Percentiles rank a stretch among this genome's conserved stretches.
phyloP scores from a whole-genome alignment of 2,797 vertebrate genomes.

The Trachops cirrhosus region DNA sequence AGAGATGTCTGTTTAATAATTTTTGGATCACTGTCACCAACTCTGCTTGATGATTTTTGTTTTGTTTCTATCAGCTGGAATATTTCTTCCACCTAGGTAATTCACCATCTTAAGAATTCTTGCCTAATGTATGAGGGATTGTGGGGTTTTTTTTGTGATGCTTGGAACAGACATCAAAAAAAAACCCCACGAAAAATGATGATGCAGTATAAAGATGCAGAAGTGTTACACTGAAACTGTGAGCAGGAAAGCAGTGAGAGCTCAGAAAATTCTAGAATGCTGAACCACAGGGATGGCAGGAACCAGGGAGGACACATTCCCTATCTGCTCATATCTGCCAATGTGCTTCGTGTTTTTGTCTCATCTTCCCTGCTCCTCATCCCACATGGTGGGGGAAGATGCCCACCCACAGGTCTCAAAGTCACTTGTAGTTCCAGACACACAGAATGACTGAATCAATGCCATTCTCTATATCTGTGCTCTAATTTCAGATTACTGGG shows the following conservation, averaged over 20 bases:
- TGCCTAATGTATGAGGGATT: neutral
- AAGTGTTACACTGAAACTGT: neutral
- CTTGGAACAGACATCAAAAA: neutral
- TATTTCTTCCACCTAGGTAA: neutral
- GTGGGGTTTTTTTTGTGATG: neutral
- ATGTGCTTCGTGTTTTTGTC: neutral
- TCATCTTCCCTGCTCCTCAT: neutral
- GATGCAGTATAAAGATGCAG: neutral
- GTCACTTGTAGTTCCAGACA: neutral
- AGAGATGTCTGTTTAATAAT: neutral
- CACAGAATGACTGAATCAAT: neutral
- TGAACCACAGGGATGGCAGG: neutral
- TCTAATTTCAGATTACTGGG: neutral
- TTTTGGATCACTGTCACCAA: neutral
- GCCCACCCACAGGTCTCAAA: neutral
- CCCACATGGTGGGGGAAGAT: neutral
- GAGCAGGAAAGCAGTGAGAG: neutral
- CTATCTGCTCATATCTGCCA: neutral
- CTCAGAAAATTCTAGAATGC: neutral
- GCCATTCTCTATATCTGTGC: neutral
- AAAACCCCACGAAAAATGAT: neutral
- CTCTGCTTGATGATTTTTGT: neutral
- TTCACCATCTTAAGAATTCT: neutral
- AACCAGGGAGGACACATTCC: too few species aligned
- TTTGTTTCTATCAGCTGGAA: neutral